These are phyloP conservation scores for Ctenodactylus gundi DNA, from an alignment of 2,113 vertebrate species.

Conservation along the genomic window DNA sequence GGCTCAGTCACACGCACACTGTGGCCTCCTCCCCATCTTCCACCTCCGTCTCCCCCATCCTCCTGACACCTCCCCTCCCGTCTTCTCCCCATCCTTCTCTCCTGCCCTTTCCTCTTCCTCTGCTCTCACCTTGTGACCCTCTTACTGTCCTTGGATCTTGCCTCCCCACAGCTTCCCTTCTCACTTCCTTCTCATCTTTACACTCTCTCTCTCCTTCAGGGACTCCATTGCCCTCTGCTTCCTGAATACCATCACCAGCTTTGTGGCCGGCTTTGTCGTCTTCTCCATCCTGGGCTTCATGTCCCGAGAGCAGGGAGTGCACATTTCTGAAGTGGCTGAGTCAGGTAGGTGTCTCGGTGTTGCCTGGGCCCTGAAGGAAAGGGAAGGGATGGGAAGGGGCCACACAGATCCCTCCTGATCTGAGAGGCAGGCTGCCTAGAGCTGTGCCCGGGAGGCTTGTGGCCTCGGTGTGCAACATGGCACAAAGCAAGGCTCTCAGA, in stretches of 20 bases:
- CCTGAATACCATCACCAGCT: constrained; percentile 96
- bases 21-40: not conserved
- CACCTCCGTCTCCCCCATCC: not conserved
- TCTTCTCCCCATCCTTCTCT: not conserved
- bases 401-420: not conserved
- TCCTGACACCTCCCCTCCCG: not conserved
- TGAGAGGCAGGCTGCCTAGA: not conserved
- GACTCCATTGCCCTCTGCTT: constrained; percentile 94
- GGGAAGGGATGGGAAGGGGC: not conserved
- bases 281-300: constrained; percentile 99
- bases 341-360: constrained; percentile 87
- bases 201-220: constrained; percentile 80
- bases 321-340: constrained; percentile 94
- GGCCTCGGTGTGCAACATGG: not conserved
- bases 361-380: not conserved
- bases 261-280: constrained; percentile 96
- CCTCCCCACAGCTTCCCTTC: not conserved
- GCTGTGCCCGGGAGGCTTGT: not conserved
- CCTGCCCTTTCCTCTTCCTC: not conserved
- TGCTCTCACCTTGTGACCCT: not conserved
- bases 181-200: not conserved
- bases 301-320: constrained; percentile 94
- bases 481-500: not conserved
- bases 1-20: not conserved
- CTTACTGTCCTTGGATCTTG: not conserved